These are phyloP conservation scores for Haliclona indistincta DNA, from an alignment of 37 sponge, comb jelly and placozoan species.

Conservation along the genomic window DNA sequence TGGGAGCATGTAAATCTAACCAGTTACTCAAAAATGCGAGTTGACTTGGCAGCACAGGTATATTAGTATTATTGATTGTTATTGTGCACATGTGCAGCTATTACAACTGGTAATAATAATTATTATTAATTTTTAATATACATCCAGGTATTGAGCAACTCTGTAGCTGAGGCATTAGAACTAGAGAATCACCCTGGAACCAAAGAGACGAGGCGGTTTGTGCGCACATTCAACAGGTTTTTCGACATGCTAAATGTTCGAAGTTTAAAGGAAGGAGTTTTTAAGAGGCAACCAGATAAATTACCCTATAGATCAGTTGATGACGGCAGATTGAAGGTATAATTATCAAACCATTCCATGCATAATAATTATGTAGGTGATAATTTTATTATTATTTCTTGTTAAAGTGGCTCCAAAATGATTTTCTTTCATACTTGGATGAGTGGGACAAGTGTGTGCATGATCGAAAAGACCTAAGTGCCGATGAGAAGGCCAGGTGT, in stretches of 20 bases:
- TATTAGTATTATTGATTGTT: no score
- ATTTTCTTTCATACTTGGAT: slow-evolving; percentile 22
- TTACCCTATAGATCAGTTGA: slow-evolving; percentile 1
- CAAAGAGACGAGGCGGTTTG: slow-evolving; percentile 16
- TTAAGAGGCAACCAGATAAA: slow-evolving; percentile 7
- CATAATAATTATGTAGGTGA: no score
- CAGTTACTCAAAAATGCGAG: slow-evolving; percentile 39
- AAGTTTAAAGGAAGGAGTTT: neutral
- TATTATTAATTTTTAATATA: neutral
- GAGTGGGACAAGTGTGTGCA: slow-evolving; percentile 11
- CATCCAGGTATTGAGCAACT: slow-evolving; percentile 22
- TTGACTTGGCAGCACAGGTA: slow-evolving; percentile 45
- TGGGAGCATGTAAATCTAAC: slow-evolving; percentile 13
- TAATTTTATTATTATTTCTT: neutral
- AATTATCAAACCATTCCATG: neutral
- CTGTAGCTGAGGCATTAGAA: slow-evolving; percentile 28
- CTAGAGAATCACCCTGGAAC: neutral
- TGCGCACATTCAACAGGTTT: slow-evolving; percentile 23
- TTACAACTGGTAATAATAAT: neutral
- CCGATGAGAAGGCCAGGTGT: neutral
- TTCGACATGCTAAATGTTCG: slow-evolving; percentile 40
- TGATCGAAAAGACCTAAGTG: neutral
- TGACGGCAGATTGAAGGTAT: slow-evolving; percentile 17
- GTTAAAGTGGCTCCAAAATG: slow-evolving; percentile 30
- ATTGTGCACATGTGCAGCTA: no score